A percentile compares a stretch with the other conserved stretches of the same genome.
Evolutionary conservation across 2,888 invertebrate genomes (phyloP).

Genomic region (Sabatieria punctata): DNA sequence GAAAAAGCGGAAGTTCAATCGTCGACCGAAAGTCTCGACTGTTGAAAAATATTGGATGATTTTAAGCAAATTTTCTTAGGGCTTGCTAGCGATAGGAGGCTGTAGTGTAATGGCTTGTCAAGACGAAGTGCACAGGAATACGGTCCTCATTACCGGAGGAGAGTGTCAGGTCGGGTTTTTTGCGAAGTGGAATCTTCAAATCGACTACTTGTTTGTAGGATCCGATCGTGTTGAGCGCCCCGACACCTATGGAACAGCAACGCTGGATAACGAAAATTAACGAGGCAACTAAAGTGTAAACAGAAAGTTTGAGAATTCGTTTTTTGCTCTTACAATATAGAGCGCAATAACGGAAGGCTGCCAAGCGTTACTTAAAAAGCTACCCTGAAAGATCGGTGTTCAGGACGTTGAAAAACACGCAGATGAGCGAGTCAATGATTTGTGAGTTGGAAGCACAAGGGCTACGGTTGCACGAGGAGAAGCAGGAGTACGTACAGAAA

Average conservation of each 20-base stretch:
- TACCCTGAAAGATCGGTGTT: too few species aligned
- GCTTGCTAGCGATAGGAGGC: conserved; percentile 14
- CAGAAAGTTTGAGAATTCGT: conserved; percentile 6
- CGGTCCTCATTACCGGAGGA: background rate
- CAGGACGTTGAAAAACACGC: conserved; percentile 33
- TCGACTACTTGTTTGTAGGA: too few species aligned
- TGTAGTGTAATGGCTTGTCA: background rate
- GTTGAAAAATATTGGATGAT: conserved; percentile 22
- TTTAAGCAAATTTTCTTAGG: too few species aligned
- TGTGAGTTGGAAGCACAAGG: conserved; percentile 32
- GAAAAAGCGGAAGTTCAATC: conserved; percentile 28
- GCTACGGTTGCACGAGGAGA: conserved; percentile 32
- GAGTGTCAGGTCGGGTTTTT: too few species aligned
- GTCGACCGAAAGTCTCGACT: conserved; percentile 31
- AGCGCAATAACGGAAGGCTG: too few species aligned
- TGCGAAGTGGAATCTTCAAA: too few species aligned
- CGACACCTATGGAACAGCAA: conserved; percentile 13
- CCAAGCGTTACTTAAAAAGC: too few species aligned
- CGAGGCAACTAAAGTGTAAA: conserved; percentile 32
- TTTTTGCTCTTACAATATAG: background rate
- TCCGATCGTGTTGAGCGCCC: background rate
- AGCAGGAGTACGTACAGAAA: conserved; percentile 33
- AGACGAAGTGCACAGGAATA: background rate
- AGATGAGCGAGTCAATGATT: conserved; percentile 32
- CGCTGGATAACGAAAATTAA: conserved; percentile 30